Evolutionary conservation across 2,797 vertebrate species (phyloP).

Genomic region (Lutra lutra): DNA sequence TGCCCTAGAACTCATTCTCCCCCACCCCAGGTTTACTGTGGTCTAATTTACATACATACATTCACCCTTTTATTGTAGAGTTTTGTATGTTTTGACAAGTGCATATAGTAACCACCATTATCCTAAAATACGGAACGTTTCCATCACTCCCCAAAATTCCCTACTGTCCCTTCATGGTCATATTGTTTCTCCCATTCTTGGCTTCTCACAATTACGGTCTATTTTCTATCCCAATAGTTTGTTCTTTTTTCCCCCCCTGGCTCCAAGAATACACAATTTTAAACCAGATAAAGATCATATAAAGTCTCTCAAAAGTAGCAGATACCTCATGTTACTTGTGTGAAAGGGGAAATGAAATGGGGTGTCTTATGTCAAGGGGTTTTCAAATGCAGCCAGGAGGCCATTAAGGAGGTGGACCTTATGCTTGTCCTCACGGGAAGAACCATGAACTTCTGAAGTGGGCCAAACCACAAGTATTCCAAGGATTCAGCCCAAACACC

Average conservation of each 20-base stretch:
- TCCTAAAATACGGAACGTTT: neutral
- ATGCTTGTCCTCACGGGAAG: neutral
- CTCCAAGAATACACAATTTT: neutral
- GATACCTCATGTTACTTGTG: neutral
- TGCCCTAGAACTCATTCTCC: neutral
- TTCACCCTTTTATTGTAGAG: neutral
- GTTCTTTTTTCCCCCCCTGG: neutral
- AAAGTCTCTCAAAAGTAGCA: neutral
- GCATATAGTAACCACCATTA: neutral
- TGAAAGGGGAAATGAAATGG: neutral
- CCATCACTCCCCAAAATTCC: neutral
- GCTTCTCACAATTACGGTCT: neutral
- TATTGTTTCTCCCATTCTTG: neutral
- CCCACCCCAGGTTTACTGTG: neutral
- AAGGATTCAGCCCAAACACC: neutral
- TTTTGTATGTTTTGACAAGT: conserved; percentile 10
- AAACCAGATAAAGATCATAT: neutral
- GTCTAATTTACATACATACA: conserved; percentile 10
- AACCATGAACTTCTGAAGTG: neutral
- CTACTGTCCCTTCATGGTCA: neutral
- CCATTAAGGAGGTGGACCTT: neutral
- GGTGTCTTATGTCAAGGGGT: neutral
- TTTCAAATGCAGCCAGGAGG: neutral
- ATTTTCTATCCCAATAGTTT: neutral
- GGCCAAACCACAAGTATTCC: neutral